Evolutionary conservation across 2,797 vertebrate species (phyloP).

Genomic region (Clamator glandarius): DNA sequence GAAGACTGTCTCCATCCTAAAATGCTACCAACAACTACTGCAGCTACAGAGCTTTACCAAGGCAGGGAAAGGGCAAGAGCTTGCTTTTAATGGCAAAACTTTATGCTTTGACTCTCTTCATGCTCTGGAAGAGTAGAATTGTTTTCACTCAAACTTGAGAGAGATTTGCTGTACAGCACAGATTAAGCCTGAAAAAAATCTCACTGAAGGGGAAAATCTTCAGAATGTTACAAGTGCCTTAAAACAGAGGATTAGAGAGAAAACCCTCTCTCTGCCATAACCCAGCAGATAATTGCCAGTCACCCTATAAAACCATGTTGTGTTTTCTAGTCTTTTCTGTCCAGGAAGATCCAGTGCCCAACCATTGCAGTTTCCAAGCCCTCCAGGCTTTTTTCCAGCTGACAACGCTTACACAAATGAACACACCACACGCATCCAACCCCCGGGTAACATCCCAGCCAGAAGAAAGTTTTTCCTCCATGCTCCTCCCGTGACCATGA

Average conservation of each 20-base stretch:
- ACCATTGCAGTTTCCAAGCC: background rate
- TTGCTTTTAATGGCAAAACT: constrained; percentile 36
- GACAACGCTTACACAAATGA: background rate
- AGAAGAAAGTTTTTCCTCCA: background rate
- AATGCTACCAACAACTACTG: background rate
- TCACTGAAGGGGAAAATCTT: constrained; percentile 29
- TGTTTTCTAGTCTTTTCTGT: background rate
- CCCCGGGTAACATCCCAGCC: background rate
- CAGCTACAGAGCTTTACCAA: background rate
- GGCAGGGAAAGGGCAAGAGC: background rate
- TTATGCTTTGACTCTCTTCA: constrained; percentile 33
- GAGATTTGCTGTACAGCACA: constrained; percentile 25
- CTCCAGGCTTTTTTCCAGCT: background rate
- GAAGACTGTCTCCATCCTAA: background rate
- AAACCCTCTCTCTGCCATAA: background rate
- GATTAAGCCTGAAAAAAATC: constrained; percentile 38
- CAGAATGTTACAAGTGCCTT: constrained; percentile 31
- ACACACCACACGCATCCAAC: background rate
- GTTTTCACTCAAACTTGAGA: constrained; percentile 39
- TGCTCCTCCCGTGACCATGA: background rate
- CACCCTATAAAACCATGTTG: background rate
- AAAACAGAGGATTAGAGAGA: constrained; percentile 38
- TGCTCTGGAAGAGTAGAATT: background rate
- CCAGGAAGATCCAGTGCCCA: background rate
- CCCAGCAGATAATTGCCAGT: background rate